A percentile compares a stretch with the other conserved stretches of the same genome.
Conservation (phyloP, 2,888 invertebrate genomes). For the Bellardia bayeri region DNA sequence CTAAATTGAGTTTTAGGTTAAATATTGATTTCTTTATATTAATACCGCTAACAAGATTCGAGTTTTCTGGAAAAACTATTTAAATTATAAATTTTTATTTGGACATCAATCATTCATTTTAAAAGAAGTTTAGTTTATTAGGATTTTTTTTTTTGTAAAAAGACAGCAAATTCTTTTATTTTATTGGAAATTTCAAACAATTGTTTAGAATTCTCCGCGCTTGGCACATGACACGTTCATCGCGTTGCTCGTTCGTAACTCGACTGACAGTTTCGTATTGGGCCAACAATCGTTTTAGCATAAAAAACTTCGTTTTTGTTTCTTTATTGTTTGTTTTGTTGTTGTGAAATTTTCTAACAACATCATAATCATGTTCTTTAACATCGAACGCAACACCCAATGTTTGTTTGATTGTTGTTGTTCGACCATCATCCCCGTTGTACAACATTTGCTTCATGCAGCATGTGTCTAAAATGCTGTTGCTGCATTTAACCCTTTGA, state of each 20-base stretch:
- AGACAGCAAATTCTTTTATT: constrained; percentile 1
- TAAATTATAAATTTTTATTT: neutral
- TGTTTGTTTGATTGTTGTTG: constrained; percentile 33
- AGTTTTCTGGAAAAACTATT: neutral
- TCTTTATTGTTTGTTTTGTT: constrained; percentile 41
- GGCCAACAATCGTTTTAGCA: constrained; percentile 72
- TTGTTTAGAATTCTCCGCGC: constrained; percentile 20
- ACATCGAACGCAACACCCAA: constrained; percentile 53
- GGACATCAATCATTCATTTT: constrained; percentile 15
- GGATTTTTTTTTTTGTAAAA: neutral
- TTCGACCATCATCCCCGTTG: constrained; percentile 22
- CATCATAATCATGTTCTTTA: constrained; percentile 64
- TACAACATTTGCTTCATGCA: constrained; percentile 63
- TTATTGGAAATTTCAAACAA: constrained; percentile 27
- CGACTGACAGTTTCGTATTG: constrained; percentile 78
- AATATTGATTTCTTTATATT: neutral
- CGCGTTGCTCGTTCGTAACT: constrained; percentile 80
- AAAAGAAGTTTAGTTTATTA: constrained; percentile 1
- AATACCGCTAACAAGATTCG: neutral
- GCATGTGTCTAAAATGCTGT: constrained; percentile 23
- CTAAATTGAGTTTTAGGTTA: neutral
- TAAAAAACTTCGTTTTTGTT: constrained; percentile 64
- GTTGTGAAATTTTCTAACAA: constrained; percentile 69
- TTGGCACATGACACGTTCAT: constrained; percentile 77
- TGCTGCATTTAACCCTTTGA: constrained; percentile 42